Percentiles rank a stretch among this genome's conserved stretches.
Evolutionary conservation across 2,888 invertebrate species (phyloP).

Genomic region (Sphaerophoria taeniata): DNA sequence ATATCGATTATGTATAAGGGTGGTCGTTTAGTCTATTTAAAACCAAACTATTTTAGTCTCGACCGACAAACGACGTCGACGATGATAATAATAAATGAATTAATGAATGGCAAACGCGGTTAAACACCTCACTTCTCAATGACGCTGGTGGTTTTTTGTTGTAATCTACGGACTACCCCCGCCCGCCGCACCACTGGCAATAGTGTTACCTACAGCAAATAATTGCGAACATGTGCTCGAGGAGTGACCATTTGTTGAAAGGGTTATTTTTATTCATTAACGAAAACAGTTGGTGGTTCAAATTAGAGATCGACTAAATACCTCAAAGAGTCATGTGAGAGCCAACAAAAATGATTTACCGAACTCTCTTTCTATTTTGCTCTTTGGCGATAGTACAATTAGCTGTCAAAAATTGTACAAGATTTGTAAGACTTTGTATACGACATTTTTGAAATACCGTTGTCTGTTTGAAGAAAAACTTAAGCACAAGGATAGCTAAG

Average conservation of each 20-base stretch:
- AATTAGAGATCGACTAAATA: constrained; percentile 19
- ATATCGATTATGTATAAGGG: constrained; percentile 1
- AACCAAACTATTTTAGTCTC: constrained; percentile 61
- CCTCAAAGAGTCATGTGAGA: constrained; percentile 59
- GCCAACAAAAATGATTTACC: constrained; percentile 13
- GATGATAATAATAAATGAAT: constrained; percentile 60
- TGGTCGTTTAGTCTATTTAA: constrained; percentile 23
- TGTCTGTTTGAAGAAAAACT: not conserved
- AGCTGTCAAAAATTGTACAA: not conserved
- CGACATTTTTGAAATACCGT: not conserved
- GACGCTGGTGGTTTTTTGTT: constrained; percentile 44
- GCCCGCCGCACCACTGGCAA: constrained; percentile 8
- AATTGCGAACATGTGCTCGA: constrained; percentile 54
- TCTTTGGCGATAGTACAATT: constrained; percentile 8
- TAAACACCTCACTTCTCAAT: constrained; percentile 50
- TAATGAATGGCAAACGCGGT: constrained; percentile 68
- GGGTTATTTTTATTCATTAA: constrained; percentile 20
- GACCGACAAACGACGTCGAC: not conserved
- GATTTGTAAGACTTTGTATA: not conserved
- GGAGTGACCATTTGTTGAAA: constrained; percentile 57
- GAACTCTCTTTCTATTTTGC: constrained; percentile 12
- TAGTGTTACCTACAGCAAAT: not conserved
- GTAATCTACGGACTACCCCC: not conserved
- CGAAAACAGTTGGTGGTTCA: constrained; percentile 41
- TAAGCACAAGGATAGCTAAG: too few species aligned